Base-by-base conservation (phyloP, 1,140 invertebrate species). In the Euura lappo region DNA sequence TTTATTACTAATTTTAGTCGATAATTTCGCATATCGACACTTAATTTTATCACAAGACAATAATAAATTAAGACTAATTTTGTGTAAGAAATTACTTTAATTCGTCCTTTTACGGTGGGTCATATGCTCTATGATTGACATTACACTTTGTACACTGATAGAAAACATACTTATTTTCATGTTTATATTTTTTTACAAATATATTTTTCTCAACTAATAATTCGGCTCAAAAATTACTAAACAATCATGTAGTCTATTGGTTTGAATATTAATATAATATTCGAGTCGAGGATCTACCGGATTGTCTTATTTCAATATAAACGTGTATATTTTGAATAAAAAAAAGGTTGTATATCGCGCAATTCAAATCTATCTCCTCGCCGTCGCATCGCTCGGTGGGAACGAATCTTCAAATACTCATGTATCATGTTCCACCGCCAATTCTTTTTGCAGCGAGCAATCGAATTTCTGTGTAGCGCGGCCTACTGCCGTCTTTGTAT, bases 131-230 rank as follows among this genome's bases (percentile, higher is more conserved):
- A 60, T 60, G 51, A 60, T 60, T 60, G 51, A 60, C 51, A 60
- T 60, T 60, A 60, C 51, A 60, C 51, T 60, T 60, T 60, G 51
- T 60, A 60, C 51, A 60, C 51, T 60, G 51, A 60, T 60, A 60
- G 51, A 60, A 60, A 60, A 60, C 51, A 60, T 60, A 60, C 51
- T 11, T 28, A 28, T 28, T 1, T 28, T 28, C 28, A 28, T 28
- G 0, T 28, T 28, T 28, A 28, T 28, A 28, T 28, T 60, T 60
- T 60, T 60, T 8, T 60, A 60, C 51, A 60, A 60, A 60, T 60
- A 60, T 60, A 60, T 11, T 60, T 60, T 60, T 60, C 13, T 60
- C 13, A 60, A 60, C 51, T 3, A 11, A 60, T 60, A 60, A n/a
- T 60, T 60, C 13, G 13, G 51, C 51, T 60, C 3, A 60, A 60